A percentile compares a stretch with the other conserved stretches of the same genome.
Conservation (phyloP, 2,888 invertebrate genomes). For the Lasioglossum calceatum region DNA sequence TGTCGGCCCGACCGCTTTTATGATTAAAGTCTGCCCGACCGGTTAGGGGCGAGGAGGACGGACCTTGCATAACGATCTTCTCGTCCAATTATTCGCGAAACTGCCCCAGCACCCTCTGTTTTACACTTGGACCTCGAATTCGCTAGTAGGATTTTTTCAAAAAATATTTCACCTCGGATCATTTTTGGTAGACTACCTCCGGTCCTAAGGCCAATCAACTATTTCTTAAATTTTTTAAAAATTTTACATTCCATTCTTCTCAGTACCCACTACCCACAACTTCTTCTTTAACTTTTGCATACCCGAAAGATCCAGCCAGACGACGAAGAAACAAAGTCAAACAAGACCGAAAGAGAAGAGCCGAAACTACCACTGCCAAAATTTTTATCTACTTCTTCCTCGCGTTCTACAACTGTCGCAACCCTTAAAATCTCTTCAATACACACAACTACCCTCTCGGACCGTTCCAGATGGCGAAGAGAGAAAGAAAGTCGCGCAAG, state of each 20-base stretch:
- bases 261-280: background rate
- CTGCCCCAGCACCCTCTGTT: background rate
- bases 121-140: background rate
- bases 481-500: background rate
- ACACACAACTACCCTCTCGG: background rate
- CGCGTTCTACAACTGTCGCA: background rate
- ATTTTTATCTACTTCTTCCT: background rate
- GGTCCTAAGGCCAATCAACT: too few species aligned
- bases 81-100: background rate
- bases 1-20: constrained; percentile 22
- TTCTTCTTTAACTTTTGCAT: background rate
- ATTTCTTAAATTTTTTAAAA: too few species aligned
- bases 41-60: background rate
- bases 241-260: background rate
- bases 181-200: too few species aligned
- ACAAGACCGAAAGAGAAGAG: background rate
- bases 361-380: background rate
- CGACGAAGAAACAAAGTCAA: background rate
- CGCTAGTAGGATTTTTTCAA: background rate
- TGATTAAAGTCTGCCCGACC: constrained; percentile 31
- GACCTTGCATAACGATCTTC: background rate
- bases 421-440: background rate
- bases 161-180: background rate
- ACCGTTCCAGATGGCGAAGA: background rate
- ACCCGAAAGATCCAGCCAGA: background rate